Evolutionary conservation across 1,140 invertebrate species (phyloP), one percentile per base, ranked within the genome.

Genomic region (Arctopsyche grandis): DNA sequence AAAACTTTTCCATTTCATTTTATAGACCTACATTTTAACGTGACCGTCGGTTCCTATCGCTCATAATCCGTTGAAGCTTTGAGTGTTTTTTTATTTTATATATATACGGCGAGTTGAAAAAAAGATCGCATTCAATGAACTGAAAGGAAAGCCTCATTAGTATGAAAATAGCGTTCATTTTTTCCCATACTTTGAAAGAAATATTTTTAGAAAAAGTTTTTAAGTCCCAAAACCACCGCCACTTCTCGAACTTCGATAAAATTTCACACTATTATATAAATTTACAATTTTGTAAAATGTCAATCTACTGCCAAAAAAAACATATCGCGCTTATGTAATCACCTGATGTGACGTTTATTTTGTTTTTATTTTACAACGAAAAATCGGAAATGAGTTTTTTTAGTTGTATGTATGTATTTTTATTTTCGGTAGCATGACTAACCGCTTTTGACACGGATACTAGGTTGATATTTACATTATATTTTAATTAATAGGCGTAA

Each of bases 91-190:
- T 66, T 66, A 26, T 66, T 66, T 66, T 66, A 3, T n/a, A n/a
- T n/a, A n/a, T n/a, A n/a, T 66, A 3, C 24, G 9, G 9, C 56
- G 56, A 66, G 10, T 66, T 9, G 12, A 66, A 66, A 66, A 66
- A 52, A 52, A 14, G 48, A 52, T 1, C 10, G 0, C 9, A 66
- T 21, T 66, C 63, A 66, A 66, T 66, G 63, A 66, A 66, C 19
- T 66, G 63, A 66, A 66, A 66, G 22, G 22, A 66, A 66, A 66
- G 63, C 63, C 63, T 66, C 63, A 66, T 66, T 66, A 66, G 63
- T 66, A 66, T 66, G 63, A 66, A 66, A 66, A 66, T 22, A 66
- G 63, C 63, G 63, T 66, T 66, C 63, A 22, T 29, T 66, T 66
- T 66, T n/a, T 21, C 9, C 19, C 24, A 66, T 24, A 22, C 21